Conservation (phyloP, 2,888 invertebrate species). For the Cerastis leucographa region DNA sequence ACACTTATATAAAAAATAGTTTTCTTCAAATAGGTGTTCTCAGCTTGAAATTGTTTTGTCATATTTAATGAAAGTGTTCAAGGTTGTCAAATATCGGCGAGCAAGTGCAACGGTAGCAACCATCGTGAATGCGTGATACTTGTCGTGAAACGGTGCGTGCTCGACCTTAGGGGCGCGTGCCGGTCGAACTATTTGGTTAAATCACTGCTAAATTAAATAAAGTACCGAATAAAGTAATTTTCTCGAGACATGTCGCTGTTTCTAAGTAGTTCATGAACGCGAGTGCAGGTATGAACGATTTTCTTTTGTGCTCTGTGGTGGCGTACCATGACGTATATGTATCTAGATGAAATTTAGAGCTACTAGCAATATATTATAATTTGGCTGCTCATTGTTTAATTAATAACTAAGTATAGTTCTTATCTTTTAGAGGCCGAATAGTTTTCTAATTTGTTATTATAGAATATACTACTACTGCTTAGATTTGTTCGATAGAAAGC, state of each 20-base stretch:
- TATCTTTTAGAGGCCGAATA: constrained; percentile 1
- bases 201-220: constrained; percentile 54
- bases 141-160: constrained; percentile 69
- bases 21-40: constrained; percentile 16
- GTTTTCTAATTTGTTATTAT: neutral
- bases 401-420: neutral
- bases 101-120: constrained; percentile 50
- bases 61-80: constrained; percentile 68
- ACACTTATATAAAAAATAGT: neutral
- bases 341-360: neutral
- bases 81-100: constrained; percentile 68
- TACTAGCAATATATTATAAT: neutral
- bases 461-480: neutral
- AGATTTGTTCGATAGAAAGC: constrained; percentile 28
- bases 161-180: constrained; percentile 71
- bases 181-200: constrained; percentile 62
- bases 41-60: constrained; percentile 52
- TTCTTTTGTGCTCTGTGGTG: constrained; percentile 7
- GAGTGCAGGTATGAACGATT: constrained; percentile 17
- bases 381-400: neutral
- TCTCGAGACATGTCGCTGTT: constrained; percentile 49
- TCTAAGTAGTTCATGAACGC: constrained; percentile 68
- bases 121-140: constrained; percentile 66
- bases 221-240: constrained; percentile 56
- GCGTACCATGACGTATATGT: neutral